phyloP scores from a whole-genome alignment of 2,113 vertebrate species.

The Oophaga pumilio region DNA sequence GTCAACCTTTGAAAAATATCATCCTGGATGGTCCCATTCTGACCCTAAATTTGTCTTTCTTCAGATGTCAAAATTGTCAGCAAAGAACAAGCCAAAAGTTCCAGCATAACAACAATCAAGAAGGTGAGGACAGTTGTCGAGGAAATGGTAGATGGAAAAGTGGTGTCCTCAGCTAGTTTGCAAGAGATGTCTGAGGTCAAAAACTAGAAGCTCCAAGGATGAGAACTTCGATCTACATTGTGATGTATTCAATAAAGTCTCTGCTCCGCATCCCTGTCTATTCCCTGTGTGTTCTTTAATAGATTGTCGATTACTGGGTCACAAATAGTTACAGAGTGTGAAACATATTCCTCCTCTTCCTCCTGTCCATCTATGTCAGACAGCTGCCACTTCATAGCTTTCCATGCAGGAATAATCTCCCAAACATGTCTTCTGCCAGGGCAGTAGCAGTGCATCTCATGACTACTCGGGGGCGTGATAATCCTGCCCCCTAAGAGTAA shows the following conservation, averaged over 20 bases:
- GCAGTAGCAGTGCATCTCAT: too few relatives aligned
- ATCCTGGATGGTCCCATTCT: neutral
- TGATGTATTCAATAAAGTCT: neutral
- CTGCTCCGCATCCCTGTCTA: neutral
- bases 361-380: neutral
- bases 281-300: neutral
- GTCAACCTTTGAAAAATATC: neutral
- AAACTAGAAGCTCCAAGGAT: neutral
- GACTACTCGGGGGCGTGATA: neutral
- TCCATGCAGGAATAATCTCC: neutral
- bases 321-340: neutral
- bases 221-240: neutral
- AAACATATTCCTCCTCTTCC: neutral
- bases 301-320: neutral
- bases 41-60: neutral
- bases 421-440: too few relatives aligned
- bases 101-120: conserved; percentile 1
- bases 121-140: conserved; percentile 29
- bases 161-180: conserved; percentile 3
- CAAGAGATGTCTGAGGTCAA: neutral
- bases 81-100: conserved; percentile 18
- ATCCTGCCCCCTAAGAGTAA: neutral
- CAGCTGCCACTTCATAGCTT: neutral
- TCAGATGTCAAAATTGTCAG: conserved; percentile 20
- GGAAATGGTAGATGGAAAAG: conserved; percentile 47